phyloP scores from a whole-genome alignment of 2,113 vertebrate species.

The Parotia lawesii region DNA sequence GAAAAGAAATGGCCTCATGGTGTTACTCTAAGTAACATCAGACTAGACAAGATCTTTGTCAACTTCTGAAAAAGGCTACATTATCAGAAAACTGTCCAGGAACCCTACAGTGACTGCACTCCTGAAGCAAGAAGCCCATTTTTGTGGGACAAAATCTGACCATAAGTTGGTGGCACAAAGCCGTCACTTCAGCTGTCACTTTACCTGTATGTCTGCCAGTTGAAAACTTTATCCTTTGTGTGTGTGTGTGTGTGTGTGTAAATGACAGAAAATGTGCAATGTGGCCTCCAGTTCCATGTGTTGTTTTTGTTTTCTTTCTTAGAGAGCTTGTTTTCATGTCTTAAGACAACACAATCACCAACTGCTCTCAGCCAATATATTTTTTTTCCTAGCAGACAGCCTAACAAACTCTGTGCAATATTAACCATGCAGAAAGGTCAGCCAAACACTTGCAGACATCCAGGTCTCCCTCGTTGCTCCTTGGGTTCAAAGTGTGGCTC shows the following conservation, averaged over 20 bases:
- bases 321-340: background rate
- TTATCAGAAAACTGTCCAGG: background rate
- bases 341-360: background rate
- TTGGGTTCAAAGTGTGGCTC: background rate
- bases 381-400: background rate
- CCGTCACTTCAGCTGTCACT: background rate
- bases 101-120: background rate
- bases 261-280: background rate
- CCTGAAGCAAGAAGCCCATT: background rate
- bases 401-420: slow-evolving; percentile 41
- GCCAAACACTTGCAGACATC: background rate
- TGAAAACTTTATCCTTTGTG: background rate
- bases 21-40: background rate
- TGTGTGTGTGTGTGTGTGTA: background rate
- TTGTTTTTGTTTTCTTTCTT: background rate
- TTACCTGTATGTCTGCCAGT: background rate
- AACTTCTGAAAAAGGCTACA: background rate
- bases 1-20: background rate
- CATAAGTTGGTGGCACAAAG: background rate
- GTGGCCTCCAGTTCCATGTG: background rate
- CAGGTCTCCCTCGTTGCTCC: background rate
- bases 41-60: background rate
- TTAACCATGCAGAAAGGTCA: slow-evolving; percentile 39
- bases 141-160: background rate
- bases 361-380: background rate